Percentiles rank a stretch among this genome's conserved stretches.
Evolutionary conservation across 2,797 vertebrate species (phyloP).

Genomic region (Phoxinus dragarum): DNA sequence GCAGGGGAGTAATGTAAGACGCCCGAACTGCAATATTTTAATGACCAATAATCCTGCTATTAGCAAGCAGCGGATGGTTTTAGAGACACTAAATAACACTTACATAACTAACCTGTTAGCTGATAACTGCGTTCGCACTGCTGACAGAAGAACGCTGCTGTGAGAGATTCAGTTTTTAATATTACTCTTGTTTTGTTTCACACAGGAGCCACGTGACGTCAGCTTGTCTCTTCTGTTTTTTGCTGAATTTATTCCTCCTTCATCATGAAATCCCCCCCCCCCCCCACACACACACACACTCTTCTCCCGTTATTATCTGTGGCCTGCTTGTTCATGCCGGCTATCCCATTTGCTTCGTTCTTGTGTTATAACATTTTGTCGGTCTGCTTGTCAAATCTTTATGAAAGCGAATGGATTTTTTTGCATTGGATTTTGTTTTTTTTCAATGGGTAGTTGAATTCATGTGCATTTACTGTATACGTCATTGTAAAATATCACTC

Average conservation of each 20-base stretch:
- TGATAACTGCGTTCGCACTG: neutral
- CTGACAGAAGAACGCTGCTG: neutral
- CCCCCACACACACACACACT: no score
- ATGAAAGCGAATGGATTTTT: constrained; percentile 9
- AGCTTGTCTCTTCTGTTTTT: constrained; percentile 16
- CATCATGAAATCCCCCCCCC: neutral
- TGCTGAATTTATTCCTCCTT: neutral
- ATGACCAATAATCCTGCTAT: constrained; percentile 32
- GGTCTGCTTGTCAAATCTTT: constrained; percentile 2
- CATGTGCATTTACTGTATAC: neutral
- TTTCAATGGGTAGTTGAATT: neutral
- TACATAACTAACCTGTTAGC: constrained; percentile 6
- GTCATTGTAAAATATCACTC: neutral
- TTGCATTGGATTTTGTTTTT: constrained; percentile 14
- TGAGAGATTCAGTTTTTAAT: constrained; percentile 37
- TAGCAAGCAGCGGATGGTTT: constrained; percentile 11
- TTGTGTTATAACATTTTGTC: neutral
- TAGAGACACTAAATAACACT: neutral
- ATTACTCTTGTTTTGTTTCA: constrained; percentile 44
- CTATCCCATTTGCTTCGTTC: neutral
- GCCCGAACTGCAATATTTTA: neutral
- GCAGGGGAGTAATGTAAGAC: constrained; percentile 34
- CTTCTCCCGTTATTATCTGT: constrained; percentile 25
- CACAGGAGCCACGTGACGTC: constrained; percentile 53
- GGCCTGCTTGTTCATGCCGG: neutral